Percentiles rank a stretch among this genome's conserved stretches.
These are phyloP conservation scores for Balanococcus diminutus DNA, from an alignment of 2,888 invertebrate genomes.

Conservation along the genomic window DNA sequence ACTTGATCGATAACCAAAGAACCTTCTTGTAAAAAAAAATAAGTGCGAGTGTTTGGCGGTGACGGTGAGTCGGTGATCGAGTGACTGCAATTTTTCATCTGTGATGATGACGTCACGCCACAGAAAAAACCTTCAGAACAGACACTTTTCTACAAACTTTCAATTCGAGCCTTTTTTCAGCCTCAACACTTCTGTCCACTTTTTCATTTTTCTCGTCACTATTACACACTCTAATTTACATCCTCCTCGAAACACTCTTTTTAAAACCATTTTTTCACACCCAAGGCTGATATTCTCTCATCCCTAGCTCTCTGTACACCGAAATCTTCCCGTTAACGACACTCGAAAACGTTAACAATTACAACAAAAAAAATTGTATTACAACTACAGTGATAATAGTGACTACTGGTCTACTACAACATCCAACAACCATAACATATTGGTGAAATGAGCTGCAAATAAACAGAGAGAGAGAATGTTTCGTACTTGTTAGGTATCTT, in stretches of 20 bases:
- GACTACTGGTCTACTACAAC: constrained; percentile 6
- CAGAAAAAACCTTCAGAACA: background rate
- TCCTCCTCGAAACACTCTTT: background rate
- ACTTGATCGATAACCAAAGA: too few relatives aligned
- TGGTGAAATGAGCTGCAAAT: constrained; percentile 41
- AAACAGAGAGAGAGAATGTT: constrained; percentile 37
- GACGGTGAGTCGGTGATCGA: too few relatives aligned
- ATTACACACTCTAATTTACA: background rate
- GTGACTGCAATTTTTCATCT: background rate
- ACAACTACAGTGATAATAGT: constrained; percentile 18
- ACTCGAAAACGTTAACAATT: background rate
- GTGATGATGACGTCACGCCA: too few relatives aligned
- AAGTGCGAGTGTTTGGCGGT: background rate
- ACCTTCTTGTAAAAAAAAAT: background rate
- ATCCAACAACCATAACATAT: constrained; percentile 17
- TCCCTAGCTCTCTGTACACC: background rate
- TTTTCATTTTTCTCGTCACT: background rate
- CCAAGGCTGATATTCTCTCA: background rate
- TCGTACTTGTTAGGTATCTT: constrained; percentile 32
- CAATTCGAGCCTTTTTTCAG: background rate
- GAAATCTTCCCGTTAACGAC: background rate
- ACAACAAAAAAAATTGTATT: constrained; percentile 8
- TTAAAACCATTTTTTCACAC: background rate
- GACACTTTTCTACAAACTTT: background rate
- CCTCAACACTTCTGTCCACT: background rate